These are phyloP conservation scores for Sturnus vulgaris DNA, from an alignment of 2,113 vertebrate species.

Conservation along the genomic window DNA sequence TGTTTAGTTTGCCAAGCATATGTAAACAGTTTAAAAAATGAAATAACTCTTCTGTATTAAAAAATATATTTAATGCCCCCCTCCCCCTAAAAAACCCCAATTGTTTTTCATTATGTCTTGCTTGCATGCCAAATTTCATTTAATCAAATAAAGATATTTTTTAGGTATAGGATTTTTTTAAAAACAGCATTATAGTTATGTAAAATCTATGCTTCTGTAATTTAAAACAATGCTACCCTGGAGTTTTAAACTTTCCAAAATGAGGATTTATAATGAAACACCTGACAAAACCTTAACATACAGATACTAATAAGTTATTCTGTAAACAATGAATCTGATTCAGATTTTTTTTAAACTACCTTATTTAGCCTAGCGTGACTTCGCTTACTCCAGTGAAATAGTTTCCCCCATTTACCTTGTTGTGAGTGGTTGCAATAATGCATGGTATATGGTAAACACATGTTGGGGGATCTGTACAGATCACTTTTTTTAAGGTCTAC, in stretches of 20 bases:
- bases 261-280: slow-evolving; percentile 61
- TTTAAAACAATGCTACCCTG: slow-evolving; percentile 55
- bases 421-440: slow-evolving; percentile 2
- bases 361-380: slow-evolving; percentile 13
- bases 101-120: slow-evolving; percentile 63
- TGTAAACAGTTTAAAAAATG: slow-evolving; percentile 64
- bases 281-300: slow-evolving; percentile 43
- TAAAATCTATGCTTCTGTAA: slow-evolving; percentile 44
- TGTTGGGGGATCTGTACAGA: background rate
- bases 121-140: slow-evolving; percentile 63
- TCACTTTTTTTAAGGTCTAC: background rate
- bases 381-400: slow-evolving; percentile 11
- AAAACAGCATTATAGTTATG: slow-evolving; percentile 35
- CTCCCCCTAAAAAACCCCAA: background rate
- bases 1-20: slow-evolving; percentile 53
- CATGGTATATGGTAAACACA: slow-evolving; percentile 28
- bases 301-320: slow-evolving; percentile 54
- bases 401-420: slow-evolving; percentile 9
- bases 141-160: slow-evolving; percentile 57
- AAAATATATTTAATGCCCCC: slow-evolving; percentile 41
- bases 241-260: slow-evolving; percentile 52
- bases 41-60: slow-evolving; percentile 67
- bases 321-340: slow-evolving; percentile 50
- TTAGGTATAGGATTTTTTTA: slow-evolving; percentile 44
- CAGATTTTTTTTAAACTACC: background rate